phyloP scores from a whole-genome alignment of 2,113 vertebrate genomes.

The Vulpes lagopus region DNA sequence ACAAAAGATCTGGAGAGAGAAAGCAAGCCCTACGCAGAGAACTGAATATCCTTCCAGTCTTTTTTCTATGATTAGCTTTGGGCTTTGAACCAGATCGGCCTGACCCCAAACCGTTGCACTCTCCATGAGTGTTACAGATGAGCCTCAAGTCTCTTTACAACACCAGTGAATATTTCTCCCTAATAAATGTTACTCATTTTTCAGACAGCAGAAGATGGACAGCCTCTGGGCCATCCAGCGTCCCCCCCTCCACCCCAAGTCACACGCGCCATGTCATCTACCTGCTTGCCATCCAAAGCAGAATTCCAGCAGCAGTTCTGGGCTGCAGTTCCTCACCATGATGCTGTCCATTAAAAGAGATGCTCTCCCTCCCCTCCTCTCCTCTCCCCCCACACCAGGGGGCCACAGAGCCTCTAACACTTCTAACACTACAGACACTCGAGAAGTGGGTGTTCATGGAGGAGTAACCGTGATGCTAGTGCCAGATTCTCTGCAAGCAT shows the following conservation, averaged over 20 bases:
- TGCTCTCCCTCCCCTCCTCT: not conserved
- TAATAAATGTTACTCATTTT: not conserved
- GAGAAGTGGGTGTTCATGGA: not conserved
- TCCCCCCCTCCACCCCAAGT: not conserved
- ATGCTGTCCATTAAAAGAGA: not conserved
- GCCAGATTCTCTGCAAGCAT: too few species aligned
- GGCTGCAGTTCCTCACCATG: not conserved
- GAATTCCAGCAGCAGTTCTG: not conserved
- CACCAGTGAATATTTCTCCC: not conserved
- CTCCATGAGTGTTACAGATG: not conserved
- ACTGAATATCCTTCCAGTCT: not conserved
- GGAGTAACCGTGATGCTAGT: not conserved
- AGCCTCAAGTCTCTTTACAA: not conserved
- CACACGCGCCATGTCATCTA: rapidly evolving
- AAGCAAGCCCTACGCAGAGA: not conserved
- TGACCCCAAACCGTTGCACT: not conserved
- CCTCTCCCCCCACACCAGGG: not conserved
- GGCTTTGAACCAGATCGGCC: not conserved
- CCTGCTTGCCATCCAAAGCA: not conserved
- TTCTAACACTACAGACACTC: rapidly evolving
- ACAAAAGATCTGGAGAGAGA: not conserved
- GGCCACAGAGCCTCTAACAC: not conserved
- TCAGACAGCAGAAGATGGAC: not conserved
- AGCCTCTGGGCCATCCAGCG: not conserved
- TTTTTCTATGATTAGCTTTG: not conserved